Evolutionary conservation across 2,113 vertebrate genomes (phyloP).

Genomic region (Siniperca chuatsi): DNA sequence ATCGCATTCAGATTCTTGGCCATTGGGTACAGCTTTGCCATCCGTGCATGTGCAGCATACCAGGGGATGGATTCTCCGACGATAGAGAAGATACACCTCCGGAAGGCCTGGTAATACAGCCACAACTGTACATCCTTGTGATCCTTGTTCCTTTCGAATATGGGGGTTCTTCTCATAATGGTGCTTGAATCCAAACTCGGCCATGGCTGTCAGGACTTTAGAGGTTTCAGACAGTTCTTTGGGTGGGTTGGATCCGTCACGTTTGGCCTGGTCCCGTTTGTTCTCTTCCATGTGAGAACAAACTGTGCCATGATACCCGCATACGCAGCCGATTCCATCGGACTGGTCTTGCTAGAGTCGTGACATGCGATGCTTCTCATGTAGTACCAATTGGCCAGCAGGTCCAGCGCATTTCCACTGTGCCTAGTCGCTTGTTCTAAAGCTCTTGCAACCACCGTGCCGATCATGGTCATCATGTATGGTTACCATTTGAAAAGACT

Average conservation of each 20-base stretch:
- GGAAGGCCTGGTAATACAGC: too few relatives aligned
- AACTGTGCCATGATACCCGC: slow-evolving; percentile 1
- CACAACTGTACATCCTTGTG: too few relatives aligned
- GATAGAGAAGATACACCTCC: too few relatives aligned
- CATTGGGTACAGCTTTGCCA: too few relatives aligned
- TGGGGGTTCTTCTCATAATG: not conserved
- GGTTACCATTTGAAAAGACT: too few relatives aligned
- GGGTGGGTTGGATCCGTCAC: too few relatives aligned
- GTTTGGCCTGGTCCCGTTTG: too few relatives aligned
- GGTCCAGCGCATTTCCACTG: not conserved
- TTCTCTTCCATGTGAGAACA: not conserved
- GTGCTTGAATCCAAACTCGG: not conserved
- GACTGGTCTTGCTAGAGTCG: not conserved
- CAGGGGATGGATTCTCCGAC: too few relatives aligned
- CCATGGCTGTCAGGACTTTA: not conserved
- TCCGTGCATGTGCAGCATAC: too few relatives aligned
- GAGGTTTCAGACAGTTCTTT: too few relatives aligned
- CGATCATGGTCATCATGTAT: not conserved
- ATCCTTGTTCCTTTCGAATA: not conserved
- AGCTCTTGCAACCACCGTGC: not conserved
- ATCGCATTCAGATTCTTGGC: too few relatives aligned
- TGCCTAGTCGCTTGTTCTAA: not conserved
- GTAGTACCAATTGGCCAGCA: not conserved
- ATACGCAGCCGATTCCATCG: not conserved
- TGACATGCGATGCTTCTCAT: not conserved